A percentile compares a stretch with the other conserved stretches of the same genome.
Conservation (phyloP, 64 coral and sea anemone genomes). For the Orbicella faveolata region DNA sequence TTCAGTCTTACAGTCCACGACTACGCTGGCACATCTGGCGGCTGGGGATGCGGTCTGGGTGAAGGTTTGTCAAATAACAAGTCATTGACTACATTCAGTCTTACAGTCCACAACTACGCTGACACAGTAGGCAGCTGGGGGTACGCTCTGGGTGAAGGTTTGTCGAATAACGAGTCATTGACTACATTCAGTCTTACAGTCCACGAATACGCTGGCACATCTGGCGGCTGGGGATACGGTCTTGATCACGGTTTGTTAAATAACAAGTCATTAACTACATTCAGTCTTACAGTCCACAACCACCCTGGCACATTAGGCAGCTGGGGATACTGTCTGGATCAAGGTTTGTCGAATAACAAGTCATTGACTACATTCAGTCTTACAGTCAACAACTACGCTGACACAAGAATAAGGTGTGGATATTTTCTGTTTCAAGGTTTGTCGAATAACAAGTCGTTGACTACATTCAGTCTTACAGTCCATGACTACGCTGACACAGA, state of each 20-base stretch:
- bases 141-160: neutral
- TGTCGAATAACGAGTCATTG: neutral
- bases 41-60: neutral
- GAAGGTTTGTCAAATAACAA: neutral
- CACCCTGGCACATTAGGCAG: fast-evolving
- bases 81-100: neutral
- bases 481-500: neutral
- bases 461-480: neutral
- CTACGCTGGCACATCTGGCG: neutral
- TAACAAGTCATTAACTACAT: no score
- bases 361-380: neutral
- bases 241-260: no score
- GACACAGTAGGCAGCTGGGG: neutral
- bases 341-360: no score
- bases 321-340: neutral
- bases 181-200: neutral
- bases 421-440: no score
- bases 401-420: no score
- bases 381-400: neutral
- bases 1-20: neutral
- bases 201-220: neutral
- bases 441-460: neutral
- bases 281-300: no score
- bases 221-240: no score
- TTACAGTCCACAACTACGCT: neutral